phyloP scores from a whole-genome alignment of 2,888 invertebrate species.

The Eustalomyia histrio region DNA sequence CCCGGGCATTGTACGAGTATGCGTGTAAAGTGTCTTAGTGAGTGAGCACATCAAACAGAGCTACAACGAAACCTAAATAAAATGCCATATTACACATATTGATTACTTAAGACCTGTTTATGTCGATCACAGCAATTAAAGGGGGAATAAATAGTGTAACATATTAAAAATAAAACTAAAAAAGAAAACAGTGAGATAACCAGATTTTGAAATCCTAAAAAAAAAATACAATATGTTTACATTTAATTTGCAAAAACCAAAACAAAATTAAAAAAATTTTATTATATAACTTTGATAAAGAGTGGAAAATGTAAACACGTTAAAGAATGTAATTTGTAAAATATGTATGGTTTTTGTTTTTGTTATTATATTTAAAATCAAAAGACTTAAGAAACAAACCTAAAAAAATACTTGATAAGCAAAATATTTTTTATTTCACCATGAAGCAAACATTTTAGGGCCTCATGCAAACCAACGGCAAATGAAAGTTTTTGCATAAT shows the following conservation, averaged over 20 bases:
- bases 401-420: too few species aligned
- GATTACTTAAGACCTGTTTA: conserved; percentile 60
- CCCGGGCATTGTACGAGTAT: conserved; percentile 32
- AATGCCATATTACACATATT: conserved; percentile 31
- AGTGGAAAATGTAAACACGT: too few species aligned
- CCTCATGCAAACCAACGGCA: too few species aligned
- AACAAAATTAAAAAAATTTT: not conserved
- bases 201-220: conserved; percentile 12
- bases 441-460: too few species aligned
- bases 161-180: not conserved
- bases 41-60: conserved; percentile 27
- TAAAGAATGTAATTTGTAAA: too few species aligned
- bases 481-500: too few species aligned
- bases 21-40: not conserved
- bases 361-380: too few species aligned
- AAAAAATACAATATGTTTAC: too few species aligned
- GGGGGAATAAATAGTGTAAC: conserved; percentile 30
- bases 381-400: too few species aligned
- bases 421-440: too few species aligned
- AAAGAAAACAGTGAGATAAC: conserved; percentile 10
- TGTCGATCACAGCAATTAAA: conserved; percentile 57
- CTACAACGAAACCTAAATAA: conserved; percentile 55
- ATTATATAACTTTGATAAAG: not conserved
- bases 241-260: not conserved
- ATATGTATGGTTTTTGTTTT: too few species aligned